These are phyloP conservation scores for Rapana venosa DNA, from an alignment of 2,888 invertebrate genomes.

Conservation along the genomic window DNA sequence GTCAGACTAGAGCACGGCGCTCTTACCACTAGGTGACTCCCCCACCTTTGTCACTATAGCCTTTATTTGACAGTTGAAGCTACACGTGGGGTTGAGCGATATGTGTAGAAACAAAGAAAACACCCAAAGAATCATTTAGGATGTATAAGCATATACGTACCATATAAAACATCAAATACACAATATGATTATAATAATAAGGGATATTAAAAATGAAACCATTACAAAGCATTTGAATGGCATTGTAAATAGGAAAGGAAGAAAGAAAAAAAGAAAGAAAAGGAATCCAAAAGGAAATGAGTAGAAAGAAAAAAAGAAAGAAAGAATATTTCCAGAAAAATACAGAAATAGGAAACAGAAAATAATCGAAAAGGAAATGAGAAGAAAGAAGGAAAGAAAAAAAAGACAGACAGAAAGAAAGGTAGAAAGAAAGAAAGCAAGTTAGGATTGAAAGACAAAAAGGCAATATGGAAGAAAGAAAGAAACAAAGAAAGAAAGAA, in stretches of 20 bases:
- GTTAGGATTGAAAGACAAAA: neutral
- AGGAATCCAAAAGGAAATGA: neutral
- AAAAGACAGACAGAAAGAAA: neutral
- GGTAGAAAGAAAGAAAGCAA: neutral
- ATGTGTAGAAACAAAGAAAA: neutral
- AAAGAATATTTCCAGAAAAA: neutral
- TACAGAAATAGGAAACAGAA: neutral
- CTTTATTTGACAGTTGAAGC: neutral
- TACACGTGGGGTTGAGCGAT: neutral
- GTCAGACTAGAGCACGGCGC: too few species aligned
- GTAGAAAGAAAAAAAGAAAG: neutral
- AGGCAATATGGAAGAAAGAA: neutral
- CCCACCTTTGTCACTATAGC: too few species aligned
- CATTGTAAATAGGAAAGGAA: neutral
- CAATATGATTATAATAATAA: neutral
- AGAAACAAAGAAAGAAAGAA: neutral
- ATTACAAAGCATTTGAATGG: neutral
- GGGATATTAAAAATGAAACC: neutral
- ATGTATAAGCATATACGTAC: too few species aligned
- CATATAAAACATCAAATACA: too few species aligned
- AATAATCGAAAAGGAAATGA: neutral
- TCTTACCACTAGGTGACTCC: too few species aligned
- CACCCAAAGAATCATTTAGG: too few species aligned
- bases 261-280: neutral
- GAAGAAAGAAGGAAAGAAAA: neutral